phyloP scores from a whole-genome alignment of 1,140 invertebrate species.

The Neocloeon triangulifer region DNA sequence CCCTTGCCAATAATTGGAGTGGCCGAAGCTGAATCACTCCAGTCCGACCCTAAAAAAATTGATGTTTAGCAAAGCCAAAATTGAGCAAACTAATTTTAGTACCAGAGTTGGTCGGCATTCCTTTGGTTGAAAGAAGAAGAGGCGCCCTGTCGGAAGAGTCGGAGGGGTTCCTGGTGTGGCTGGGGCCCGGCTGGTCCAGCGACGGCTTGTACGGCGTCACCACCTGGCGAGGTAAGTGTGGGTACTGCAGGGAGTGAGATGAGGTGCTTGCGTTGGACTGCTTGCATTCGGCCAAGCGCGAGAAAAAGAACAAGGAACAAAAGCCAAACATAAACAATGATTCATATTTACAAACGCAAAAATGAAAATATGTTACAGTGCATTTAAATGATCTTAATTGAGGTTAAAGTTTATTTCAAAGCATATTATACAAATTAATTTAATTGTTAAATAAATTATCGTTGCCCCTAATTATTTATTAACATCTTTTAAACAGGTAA shows the following conservation, averaged over 20 bases:
- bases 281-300: too few species aligned
- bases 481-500: too few species aligned
- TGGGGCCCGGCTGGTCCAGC: conserved; percentile 26
- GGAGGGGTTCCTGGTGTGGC: conserved; percentile 11
- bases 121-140: conserved; percentile 11
- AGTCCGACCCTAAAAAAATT: conserved; percentile 12
- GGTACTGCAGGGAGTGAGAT: conserved; percentile 29
- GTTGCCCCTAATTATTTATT: too few species aligned
- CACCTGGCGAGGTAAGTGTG: conserved; percentile 58
- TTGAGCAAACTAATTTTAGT: too few species aligned
- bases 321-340: neutral
- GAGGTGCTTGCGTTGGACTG: too few species aligned
- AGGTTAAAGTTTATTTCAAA: too few species aligned
- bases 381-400: neutral
- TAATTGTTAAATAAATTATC: too few species aligned
- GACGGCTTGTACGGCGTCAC: conserved; percentile 73
- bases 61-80: conserved; percentile 5
- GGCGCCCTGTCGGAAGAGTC: conserved; percentile 18
- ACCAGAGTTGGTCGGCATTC: too few species aligned
- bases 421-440: too few species aligned
- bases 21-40: conserved; percentile 11
- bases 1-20: too few species aligned
- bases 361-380: neutral
- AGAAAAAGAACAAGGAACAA: conserved; percentile 4
- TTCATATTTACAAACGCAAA: neutral